Conservation (phyloP, 2,797 vertebrate species). For the Florisuga fusca region DNA sequence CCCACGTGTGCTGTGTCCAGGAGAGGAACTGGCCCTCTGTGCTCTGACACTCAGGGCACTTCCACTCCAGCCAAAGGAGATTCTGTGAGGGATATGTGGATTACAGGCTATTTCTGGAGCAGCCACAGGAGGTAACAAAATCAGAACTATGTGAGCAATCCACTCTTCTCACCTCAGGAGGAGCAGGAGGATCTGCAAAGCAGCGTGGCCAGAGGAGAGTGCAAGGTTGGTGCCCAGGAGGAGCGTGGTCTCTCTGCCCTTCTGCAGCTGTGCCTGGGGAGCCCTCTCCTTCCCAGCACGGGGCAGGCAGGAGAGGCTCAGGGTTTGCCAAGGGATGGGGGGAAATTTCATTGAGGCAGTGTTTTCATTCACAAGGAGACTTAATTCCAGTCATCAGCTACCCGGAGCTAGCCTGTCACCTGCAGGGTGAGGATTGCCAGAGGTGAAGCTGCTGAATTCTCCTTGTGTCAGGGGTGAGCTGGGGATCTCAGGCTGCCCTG, state of each 20-base stretch:
- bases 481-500: slow-evolving; percentile 1
- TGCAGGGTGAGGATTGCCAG: background rate
- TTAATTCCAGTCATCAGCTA: background rate
- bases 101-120: slow-evolving; percentile 57
- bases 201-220: background rate
- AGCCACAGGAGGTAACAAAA: slow-evolving; percentile 51
- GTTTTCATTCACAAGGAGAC: background rate
- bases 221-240: background rate
- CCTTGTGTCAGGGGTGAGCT: slow-evolving; percentile 29
- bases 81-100: slow-evolving; percentile 54
- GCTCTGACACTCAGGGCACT: background rate
- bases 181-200: background rate
- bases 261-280: background rate
- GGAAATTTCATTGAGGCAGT: fast-evolving
- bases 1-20: background rate
- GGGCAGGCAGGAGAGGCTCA: background rate
- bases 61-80: slow-evolving; percentile 31
- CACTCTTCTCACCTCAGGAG: background rate
- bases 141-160: slow-evolving; percentile 16
- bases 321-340: background rate
- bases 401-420: background rate
- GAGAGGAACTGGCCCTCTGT: background rate
- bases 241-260: background rate
- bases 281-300: background rate
- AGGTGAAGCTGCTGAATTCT: slow-evolving; percentile 4